phyloP scores from a whole-genome alignment of 2,888 invertebrate species.

The Xestobium rufovillosum region DNA sequence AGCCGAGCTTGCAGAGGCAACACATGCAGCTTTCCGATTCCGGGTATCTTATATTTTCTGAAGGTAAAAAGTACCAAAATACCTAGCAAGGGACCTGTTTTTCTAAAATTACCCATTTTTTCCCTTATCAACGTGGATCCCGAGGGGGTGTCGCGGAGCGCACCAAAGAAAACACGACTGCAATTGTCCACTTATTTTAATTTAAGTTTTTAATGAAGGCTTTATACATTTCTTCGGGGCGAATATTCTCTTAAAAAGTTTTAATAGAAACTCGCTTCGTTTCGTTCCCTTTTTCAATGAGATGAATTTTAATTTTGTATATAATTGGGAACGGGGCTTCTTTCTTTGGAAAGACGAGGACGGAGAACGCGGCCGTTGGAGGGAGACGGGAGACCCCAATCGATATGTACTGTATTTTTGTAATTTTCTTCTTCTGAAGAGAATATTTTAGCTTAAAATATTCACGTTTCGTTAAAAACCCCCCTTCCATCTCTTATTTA shows the following conservation, averaged over 20 bases:
- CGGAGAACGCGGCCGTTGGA: conserved; percentile 22
- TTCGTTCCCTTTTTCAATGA: conserved; percentile 43
- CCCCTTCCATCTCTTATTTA: too few species aligned
- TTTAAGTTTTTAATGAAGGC: conserved; percentile 42
- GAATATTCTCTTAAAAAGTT: conserved; percentile 42
- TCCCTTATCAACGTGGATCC: too few species aligned
- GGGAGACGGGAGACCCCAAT: conserved; percentile 8
- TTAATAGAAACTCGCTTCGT: conserved; percentile 42
- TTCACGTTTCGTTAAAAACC: too few species aligned
- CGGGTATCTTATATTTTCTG: too few species aligned
- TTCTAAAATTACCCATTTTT: too few species aligned
- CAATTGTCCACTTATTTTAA: conserved; percentile 42
- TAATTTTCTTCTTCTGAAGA: conserved; percentile 2
- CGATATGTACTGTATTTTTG: conserved; percentile 1
- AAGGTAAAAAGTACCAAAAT: too few species aligned
- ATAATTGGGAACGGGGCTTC: conserved; percentile 40
- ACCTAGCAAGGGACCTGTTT: too few species aligned
- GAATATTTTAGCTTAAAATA: too few species aligned
- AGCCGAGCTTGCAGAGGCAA: too few species aligned
- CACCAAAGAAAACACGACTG: too few species aligned
- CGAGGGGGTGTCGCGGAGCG: too few species aligned
- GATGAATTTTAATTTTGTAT: conserved; percentile 45
- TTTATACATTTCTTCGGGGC: conserved; percentile 36
- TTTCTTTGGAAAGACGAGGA: conserved; percentile 35
- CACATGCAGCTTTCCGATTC: too few species aligned